phyloP scores from a whole-genome alignment of 2,888 invertebrate genomes.

The Clusia tigrina region DNA sequence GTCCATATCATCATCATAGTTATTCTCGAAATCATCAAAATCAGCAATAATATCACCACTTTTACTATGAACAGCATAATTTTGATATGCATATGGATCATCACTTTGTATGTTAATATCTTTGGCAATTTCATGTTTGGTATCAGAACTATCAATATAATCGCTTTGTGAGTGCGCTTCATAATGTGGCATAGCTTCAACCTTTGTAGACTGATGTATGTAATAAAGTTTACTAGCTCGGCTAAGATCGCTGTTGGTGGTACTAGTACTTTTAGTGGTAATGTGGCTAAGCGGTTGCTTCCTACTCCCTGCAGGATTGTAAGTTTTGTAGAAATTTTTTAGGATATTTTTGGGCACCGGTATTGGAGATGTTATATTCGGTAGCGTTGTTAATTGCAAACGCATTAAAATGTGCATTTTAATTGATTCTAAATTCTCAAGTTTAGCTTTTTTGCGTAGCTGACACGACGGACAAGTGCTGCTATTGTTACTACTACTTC shows the following conservation, averaged over 20 bases:
- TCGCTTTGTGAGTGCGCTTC: too few species aligned
- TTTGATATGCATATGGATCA: too few species aligned
- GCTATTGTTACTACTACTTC: constrained; percentile 1
- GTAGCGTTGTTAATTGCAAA: constrained; percentile 70
- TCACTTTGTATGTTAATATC: too few species aligned
- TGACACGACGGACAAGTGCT: constrained; percentile 68
- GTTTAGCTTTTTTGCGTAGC: constrained; percentile 68
- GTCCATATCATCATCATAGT: too few species aligned
- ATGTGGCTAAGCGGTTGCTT: background rate
- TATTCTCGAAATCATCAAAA: too few species aligned
- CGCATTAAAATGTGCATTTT: constrained; percentile 73
- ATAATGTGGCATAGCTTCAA: too few species aligned
- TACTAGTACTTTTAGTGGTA: background rate
- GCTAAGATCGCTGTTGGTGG: background rate
- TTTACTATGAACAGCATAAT: too few species aligned
- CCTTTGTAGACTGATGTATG: too few species aligned
- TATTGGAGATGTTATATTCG: constrained; percentile 71
- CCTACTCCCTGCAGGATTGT: constrained; percentile 37
- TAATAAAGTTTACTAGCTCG: too few species aligned
- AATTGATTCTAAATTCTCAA: constrained; percentile 71
- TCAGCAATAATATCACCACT: too few species aligned
- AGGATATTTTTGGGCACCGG: constrained; percentile 69
- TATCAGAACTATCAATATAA: too few species aligned
- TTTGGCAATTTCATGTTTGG: too few species aligned
- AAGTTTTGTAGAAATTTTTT: constrained; percentile 62